These are phyloP conservation scores for Sylvilagus floridanus DNA, from an alignment of 2,797 vertebrate genomes.

Conservation along the genomic window DNA sequence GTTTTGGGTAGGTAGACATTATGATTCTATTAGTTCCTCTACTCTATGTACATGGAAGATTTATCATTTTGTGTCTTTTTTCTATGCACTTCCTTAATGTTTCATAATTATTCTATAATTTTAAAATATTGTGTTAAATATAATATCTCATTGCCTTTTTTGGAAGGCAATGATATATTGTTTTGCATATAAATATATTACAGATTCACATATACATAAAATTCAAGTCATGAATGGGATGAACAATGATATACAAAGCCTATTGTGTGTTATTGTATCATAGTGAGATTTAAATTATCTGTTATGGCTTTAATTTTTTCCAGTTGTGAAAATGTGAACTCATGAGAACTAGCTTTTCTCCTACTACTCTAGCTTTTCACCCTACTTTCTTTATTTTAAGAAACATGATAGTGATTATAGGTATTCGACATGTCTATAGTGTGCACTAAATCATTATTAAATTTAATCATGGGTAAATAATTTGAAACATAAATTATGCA, in stretches of 20 bases:
- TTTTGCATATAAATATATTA: not conserved
- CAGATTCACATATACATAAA: not conserved
- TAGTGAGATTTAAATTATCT: not conserved
- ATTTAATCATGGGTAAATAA: not conserved
- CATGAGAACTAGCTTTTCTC: not conserved
- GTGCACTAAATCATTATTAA: conserved; percentile 16
- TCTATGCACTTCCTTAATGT: too few species aligned
- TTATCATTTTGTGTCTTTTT: too few species aligned
- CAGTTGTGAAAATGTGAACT: not conserved
- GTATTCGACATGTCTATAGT: not conserved
- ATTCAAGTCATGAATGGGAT: not conserved
- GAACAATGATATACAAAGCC: not conserved
- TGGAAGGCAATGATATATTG: not conserved
- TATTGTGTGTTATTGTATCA: not conserved
- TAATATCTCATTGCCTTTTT: not conserved
- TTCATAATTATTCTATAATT: not conserved
- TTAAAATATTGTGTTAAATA: not conserved
- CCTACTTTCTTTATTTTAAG: not conserved
- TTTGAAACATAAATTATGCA: not conserved
- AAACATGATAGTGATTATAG: not conserved
- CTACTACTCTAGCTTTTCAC: not conserved
- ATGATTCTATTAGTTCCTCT: too few species aligned
- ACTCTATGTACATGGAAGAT: too few species aligned
- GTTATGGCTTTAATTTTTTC: not conserved
- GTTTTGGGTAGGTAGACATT: too few species aligned